These are phyloP conservation scores for Grammomys dolichurus DNA, from an alignment of 2,113 vertebrate genomes.

Conservation along the genomic window DNA sequence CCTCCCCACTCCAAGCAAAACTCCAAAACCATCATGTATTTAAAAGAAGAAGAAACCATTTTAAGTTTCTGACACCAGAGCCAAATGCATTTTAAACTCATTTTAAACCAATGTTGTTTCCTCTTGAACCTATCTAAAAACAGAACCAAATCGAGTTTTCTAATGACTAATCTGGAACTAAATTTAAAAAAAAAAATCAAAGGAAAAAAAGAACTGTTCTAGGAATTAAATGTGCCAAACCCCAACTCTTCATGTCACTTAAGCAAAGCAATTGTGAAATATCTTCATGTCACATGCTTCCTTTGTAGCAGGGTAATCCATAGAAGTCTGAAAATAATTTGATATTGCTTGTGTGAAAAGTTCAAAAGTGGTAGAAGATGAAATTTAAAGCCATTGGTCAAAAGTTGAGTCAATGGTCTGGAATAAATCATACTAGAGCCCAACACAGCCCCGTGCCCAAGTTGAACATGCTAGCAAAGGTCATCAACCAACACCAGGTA, in stretches of 20 bases:
- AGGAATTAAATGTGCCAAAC: not conserved
- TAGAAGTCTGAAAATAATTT: not conserved
- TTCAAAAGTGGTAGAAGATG: not conserved
- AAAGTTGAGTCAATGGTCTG: not conserved
- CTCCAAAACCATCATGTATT: not conserved
- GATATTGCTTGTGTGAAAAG: slow-evolving; percentile 14
- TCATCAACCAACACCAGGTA: not conserved
- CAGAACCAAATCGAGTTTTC: slow-evolving; percentile 44
- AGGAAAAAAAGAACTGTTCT: not conserved
- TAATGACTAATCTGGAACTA: slow-evolving; percentile 43
- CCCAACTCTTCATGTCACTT: not conserved
- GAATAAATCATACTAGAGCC: slow-evolving; percentile 7
- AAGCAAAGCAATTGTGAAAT: slow-evolving; percentile 16
- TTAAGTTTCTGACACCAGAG: not conserved
- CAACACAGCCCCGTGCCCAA: not conserved
- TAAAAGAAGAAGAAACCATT: slow-evolving; percentile 13
- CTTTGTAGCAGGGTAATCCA: not conserved
- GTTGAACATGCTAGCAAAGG: not conserved
- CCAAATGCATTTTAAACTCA: slow-evolving; percentile 50
- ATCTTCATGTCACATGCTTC: not conserved
- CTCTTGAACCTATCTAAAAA: slow-evolving; percentile 24
- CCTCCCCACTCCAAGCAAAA: slow-evolving; percentile 30
- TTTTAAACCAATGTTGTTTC: not conserved
- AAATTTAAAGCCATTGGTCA: not conserved
- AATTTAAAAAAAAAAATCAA: not conserved